These are phyloP conservation scores for Drosophila lowei DNA, from an alignment of 1,140 invertebrate genomes.

Conservation along the genomic window DNA sequence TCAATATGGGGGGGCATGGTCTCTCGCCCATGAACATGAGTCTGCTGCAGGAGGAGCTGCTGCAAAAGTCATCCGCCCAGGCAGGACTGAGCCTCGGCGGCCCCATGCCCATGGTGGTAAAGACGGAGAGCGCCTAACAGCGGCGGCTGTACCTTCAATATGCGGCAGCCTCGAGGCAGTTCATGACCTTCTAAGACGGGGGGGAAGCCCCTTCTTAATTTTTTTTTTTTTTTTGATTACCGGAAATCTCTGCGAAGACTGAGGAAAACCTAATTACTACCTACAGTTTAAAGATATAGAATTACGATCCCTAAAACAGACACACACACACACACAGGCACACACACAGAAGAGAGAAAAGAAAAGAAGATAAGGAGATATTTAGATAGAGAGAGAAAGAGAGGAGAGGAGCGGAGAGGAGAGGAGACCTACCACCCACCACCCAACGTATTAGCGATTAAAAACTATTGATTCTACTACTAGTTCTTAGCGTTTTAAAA, in stretches of 20 bases:
- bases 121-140: constrained; percentile 82
- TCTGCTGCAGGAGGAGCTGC: constrained; percentile 70
- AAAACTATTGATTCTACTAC: constrained; percentile 65
- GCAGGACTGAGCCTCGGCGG: constrained; percentile 50
- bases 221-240: constrained; percentile 43
- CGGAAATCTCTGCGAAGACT: constrained; percentile 83
- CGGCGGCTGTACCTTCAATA: constrained; percentile 37
- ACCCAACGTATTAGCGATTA: constrained; percentile 76
- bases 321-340: constrained; percentile 16
- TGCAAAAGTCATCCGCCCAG: constrained; percentile 56
- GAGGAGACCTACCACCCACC: constrained; percentile 51
- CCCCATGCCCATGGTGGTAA: constrained; percentile 78
- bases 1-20: constrained; percentile 17
- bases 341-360: background rate
- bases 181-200: constrained; percentile 61
- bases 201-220: background rate
- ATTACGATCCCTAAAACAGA: constrained; percentile 30
- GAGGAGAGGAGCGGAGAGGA: constrained; percentile 10
- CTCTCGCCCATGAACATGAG: constrained; percentile 56
- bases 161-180: constrained; percentile 56
- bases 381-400: constrained; percentile 3
- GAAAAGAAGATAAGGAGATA: background rate
- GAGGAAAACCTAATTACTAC: constrained; percentile 80
- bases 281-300: constrained; percentile 59
- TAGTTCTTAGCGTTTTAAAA: constrained; percentile 51